Evolutionary conservation across 2,888 invertebrate species (phyloP).

Genomic region (Tetropium fuscum): DNA sequence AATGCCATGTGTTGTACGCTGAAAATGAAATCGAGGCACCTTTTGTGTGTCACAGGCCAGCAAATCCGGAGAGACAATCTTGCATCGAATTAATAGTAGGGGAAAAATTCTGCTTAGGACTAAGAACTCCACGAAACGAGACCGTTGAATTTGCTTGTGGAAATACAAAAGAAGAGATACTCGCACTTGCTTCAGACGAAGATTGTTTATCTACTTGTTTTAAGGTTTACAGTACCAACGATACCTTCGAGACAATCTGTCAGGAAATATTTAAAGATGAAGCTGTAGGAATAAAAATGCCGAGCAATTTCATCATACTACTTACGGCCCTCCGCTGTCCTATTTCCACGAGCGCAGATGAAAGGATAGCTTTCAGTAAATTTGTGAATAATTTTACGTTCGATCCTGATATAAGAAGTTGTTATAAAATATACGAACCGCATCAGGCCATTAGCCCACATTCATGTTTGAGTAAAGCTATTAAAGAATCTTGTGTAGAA

Average conservation of each 20-base stretch:
- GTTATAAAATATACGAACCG: constrained; percentile 5
- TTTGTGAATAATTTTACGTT: constrained; percentile 9
- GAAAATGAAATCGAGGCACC: not conserved
- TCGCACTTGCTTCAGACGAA: not conserved
- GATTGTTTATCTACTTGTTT: not conserved
- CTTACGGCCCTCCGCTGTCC: not conserved
- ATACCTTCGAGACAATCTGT: not conserved
- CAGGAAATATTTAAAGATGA: not conserved
- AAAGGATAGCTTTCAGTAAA: not conserved
- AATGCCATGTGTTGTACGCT: constrained; percentile 2
- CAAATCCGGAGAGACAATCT: not conserved
- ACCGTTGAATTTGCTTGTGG: not conserved
- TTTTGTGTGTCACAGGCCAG: not conserved
- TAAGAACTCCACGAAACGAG: constrained; percentile 3
- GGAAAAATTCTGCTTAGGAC: not conserved
- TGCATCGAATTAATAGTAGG: not conserved
- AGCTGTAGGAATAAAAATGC: constrained; percentile 6
- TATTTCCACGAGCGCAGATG: not conserved
- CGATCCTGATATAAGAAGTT: constrained; percentile 8
- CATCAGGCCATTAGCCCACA: constrained; percentile 1
- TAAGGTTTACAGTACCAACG: not conserved
- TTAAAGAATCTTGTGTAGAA: not conserved
- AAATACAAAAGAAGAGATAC: not conserved
- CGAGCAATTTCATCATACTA: constrained; percentile 7
- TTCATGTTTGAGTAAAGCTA: constrained; percentile 1